A percentile compares a stretch with the other conserved stretches of the same genome.
These are phyloP conservation scores for Drosophila barbarae DNA, from an alignment of 2,888 invertebrate genomes.

Conservation along the genomic window DNA sequence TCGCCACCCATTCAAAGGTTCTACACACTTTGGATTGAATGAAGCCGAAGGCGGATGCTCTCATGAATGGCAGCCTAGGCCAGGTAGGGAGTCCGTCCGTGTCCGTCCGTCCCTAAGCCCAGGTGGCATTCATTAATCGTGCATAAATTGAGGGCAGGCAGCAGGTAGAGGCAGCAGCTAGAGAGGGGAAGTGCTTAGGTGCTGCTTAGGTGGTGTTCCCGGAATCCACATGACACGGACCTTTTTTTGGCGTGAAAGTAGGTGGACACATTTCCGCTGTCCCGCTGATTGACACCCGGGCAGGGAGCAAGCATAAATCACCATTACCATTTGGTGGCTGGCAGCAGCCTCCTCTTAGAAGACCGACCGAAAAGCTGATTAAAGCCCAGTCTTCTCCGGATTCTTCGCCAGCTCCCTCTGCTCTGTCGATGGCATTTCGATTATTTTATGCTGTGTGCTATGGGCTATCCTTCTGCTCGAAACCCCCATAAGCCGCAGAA, in stretches of 20 bases:
- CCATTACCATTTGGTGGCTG: conserved; percentile 5
- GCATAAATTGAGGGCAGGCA: conserved; percentile 61
- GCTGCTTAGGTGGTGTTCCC: conserved; percentile 27
- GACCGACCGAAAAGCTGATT: conserved; percentile 63
- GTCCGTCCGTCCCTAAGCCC: conserved; percentile 26
- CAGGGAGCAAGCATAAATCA: conserved; percentile 51
- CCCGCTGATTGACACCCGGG: conserved; percentile 49
- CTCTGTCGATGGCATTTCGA: conserved; percentile 64
- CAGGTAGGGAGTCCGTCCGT: conserved; percentile 20
- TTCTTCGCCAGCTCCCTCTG: background rate
- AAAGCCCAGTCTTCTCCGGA: conserved; percentile 33
- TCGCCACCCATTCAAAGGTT: background rate
- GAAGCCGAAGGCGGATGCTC: conserved; percentile 28
- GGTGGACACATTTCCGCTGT: conserved; percentile 69
- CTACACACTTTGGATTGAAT: conserved; percentile 10
- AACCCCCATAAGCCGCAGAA: conserved; percentile 62
- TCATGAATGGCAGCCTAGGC: conserved; percentile 46
- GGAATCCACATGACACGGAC: conserved; percentile 45
- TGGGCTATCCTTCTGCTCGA: conserved; percentile 10
- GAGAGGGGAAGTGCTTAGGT: conserved; percentile 1
- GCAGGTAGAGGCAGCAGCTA: conserved; percentile 9
- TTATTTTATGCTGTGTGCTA: conserved; percentile 47
- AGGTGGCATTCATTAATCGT: conserved; percentile 74
- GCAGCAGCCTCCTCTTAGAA: conserved; percentile 15
- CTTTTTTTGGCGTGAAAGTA: conserved; percentile 64